These are phyloP conservation scores for Eubasilissa regina DNA, from an alignment of 1,140 invertebrate genomes.

Conservation along the genomic window DNA sequence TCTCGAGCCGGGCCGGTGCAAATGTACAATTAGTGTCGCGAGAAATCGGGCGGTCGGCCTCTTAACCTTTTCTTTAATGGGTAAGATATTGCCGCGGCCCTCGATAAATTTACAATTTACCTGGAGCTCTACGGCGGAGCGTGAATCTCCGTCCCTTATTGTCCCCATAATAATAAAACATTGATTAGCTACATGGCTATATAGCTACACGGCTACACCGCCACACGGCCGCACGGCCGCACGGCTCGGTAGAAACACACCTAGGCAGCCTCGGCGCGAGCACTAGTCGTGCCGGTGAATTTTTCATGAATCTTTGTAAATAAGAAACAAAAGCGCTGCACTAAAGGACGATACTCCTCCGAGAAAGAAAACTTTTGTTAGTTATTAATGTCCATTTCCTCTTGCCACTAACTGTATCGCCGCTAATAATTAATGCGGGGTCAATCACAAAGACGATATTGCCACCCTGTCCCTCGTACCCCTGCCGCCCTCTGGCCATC, in stretches of 20 bases:
- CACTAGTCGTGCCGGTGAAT: conserved; percentile 51
- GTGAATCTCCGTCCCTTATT: conserved; percentile 38
- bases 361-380: conserved; percentile 65
- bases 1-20: conserved; percentile 29
- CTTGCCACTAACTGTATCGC: conserved; percentile 65
- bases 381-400: conserved; percentile 66
- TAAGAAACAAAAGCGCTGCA: conserved; percentile 52
- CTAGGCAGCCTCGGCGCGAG: not conserved
- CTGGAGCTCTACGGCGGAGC: conserved; percentile 33
- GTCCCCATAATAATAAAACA: conserved; percentile 59
- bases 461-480: conserved; percentile 65
- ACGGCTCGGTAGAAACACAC: no score
- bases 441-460: conserved; percentile 70
- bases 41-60: conserved; percentile 22
- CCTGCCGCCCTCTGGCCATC: conserved; percentile 47
- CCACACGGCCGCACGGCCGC: conserved; percentile 53
- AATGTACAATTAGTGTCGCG: conserved; percentile 48
- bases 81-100: conserved; percentile 40
- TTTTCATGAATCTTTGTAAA: conserved; percentile 57
- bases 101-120: conserved; percentile 57
- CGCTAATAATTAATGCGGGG: conserved; percentile 73
- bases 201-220: conserved; percentile 41
- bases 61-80: conserved; percentile 47
- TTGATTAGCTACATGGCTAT: conserved; percentile 59
- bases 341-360: conserved; percentile 58